These are phyloP conservation scores for Tetheella fluctuosa DNA, from an alignment of 2,888 invertebrate genomes.

Conservation along the genomic window DNA sequence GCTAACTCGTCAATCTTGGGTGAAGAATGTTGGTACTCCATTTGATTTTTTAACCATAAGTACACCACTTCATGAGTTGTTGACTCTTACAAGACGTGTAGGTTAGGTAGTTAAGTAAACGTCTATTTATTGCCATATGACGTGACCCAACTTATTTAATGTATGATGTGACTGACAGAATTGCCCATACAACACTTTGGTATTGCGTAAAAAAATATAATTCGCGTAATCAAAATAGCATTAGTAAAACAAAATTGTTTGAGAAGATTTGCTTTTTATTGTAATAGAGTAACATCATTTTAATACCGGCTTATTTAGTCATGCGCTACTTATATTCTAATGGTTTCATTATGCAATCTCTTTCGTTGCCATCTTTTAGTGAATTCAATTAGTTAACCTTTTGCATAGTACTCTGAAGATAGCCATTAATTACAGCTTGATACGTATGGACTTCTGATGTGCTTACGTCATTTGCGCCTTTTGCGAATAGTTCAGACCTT, in stretches of 20 bases:
- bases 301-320: slow-evolving; percentile 56
- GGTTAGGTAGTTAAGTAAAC: slow-evolving; percentile 51
- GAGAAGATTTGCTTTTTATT: slow-evolving; percentile 47
- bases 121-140: slow-evolving; percentile 52
- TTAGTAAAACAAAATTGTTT: slow-evolving; percentile 63
- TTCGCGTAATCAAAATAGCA: slow-evolving; percentile 77
- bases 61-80: slow-evolving; percentile 40
- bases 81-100: slow-evolving; percentile 43
- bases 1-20: slow-evolving; percentile 15
- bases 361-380: slow-evolving; percentile 26
- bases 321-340: slow-evolving; percentile 47
- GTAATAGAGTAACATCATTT: slow-evolving; percentile 41
- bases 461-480: background rate
- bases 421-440: background rate
- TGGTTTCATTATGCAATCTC: slow-evolving; percentile 24
- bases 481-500: background rate
- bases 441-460: background rate
- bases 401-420: slow-evolving; percentile 3
- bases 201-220: slow-evolving; percentile 67
- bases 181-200: slow-evolving; percentile 40
- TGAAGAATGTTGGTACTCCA: slow-evolving; percentile 30
- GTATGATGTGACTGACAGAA: slow-evolving; percentile 58
- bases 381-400: slow-evolving; percentile 32
- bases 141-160: slow-evolving; percentile 32
- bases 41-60: slow-evolving; percentile 35